phyloP scores from a whole-genome alignment of 37 sponge, comb jelly and placozoan genomes.

The Crambe crambe region DNA sequence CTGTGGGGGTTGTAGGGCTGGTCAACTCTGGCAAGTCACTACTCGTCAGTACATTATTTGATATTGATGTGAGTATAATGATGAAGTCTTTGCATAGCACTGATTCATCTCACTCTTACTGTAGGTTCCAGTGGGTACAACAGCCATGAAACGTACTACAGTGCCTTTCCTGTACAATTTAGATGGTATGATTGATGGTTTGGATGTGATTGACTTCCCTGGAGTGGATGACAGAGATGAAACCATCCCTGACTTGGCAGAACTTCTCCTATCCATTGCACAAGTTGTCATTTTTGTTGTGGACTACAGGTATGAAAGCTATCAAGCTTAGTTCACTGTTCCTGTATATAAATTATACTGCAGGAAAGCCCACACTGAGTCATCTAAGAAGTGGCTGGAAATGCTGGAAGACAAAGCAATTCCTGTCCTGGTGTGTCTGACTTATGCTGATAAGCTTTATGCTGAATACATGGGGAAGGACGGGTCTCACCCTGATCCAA shows the following conservation, averaged over 20 bases:
- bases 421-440: constrained; percentile 60
- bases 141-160: constrained; percentile 61
- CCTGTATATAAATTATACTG: too few species aligned
- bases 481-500: constrained; percentile 10
- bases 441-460: constrained; percentile 67
- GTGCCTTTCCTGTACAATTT: constrained; percentile 73
- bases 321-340: neutral
- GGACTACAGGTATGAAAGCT: constrained; percentile 60
- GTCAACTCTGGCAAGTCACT: constrained; percentile 64
- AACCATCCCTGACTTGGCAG: constrained; percentile 39
- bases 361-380: constrained; percentile 55
- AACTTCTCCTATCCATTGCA: constrained; percentile 46
- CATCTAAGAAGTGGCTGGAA: constrained; percentile 55
- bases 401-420: constrained; percentile 27
- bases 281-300: constrained; percentile 70
- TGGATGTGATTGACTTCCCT: constrained; percentile 79
- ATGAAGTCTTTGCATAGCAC: too few species aligned
- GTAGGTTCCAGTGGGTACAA: constrained; percentile 66
- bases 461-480: constrained; percentile 49
- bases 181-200: constrained; percentile 29
- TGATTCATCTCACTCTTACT: too few species aligned
- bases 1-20: constrained; percentile 57
- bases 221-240: constrained; percentile 73
- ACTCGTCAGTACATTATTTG: constrained; percentile 51
- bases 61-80: constrained; percentile 29